A percentile compares a stretch with the other conserved stretches of the same genome.
phyloP scores from a whole-genome alignment of 2,797 vertebrate species.

The Molossus alvarezi region DNA sequence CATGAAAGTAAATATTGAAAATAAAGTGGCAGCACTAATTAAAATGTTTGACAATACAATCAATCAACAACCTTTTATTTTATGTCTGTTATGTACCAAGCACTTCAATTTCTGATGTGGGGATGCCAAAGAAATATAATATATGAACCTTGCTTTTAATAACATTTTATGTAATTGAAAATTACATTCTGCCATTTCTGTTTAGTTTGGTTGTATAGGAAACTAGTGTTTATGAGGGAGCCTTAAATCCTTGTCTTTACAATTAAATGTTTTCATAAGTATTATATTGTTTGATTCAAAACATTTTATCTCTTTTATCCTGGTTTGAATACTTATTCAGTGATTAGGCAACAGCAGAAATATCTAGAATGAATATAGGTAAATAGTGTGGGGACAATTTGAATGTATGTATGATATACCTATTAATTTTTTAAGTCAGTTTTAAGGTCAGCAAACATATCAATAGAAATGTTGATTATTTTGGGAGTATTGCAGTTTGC shows the following conservation, averaged over 20 bases:
- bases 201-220: conserved; percentile 3
- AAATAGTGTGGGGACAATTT: neutral
- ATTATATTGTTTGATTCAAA: conserved; percentile 42
- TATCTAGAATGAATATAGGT: conserved; percentile 4
- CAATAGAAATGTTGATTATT: conserved; percentile 3
- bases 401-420: neutral
- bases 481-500: conserved; percentile 1
- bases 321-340: neutral
- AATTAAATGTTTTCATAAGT: conserved; percentile 28
- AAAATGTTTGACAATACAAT: conserved; percentile 49
- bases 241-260: conserved; percentile 30
- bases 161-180: conserved; percentile 42
- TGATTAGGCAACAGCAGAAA: conserved; percentile 38
- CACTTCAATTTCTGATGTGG: conserved; percentile 35
- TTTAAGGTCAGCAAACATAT: neutral
- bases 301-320: conserved; percentile 22
- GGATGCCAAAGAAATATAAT: conserved; percentile 48
- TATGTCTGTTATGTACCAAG: neutral
- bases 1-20: conserved; percentile 65
- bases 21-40: conserved; percentile 19
- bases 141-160: conserved; percentile 4
- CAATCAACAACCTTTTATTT: conserved; percentile 27
- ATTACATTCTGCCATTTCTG: neutral
- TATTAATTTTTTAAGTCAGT: conserved; percentile 28
- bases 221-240: conserved; percentile 33